phyloP scores from a whole-genome alignment of 1,140 invertebrate species.

The Papilio aristodemus region DNA sequence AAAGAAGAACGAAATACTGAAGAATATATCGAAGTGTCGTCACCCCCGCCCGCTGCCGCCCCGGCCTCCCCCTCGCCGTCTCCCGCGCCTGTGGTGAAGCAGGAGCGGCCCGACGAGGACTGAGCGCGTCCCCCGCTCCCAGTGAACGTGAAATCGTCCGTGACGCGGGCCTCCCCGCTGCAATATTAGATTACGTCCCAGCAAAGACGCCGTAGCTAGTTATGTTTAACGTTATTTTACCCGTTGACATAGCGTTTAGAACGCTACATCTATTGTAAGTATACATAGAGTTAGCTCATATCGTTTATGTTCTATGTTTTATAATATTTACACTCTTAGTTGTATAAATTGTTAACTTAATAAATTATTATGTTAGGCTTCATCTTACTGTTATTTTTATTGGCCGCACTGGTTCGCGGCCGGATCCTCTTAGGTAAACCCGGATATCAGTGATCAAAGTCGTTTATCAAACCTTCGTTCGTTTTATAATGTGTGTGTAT shows the following conservation, averaged over 20 bases:
- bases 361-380: slow-evolving; percentile 76
- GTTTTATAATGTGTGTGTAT: no score
- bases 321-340: slow-evolving; percentile 74
- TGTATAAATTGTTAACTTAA: slow-evolving; percentile 75
- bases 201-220: slow-evolving; percentile 60
- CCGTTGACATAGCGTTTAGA: slow-evolving; percentile 75
- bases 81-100: slow-evolving; percentile 61
- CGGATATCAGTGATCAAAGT: no score
- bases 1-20: slow-evolving; percentile 68
- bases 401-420: not conserved
- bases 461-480: no score
- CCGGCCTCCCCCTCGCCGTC: slow-evolving; percentile 42
- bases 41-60: slow-evolving; percentile 55
- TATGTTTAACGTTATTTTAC: slow-evolving; percentile 62
- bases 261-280: slow-evolving; percentile 62
- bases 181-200: slow-evolving; percentile 79
- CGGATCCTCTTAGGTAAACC: no score
- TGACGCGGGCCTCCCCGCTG: slow-evolving; percentile 65
- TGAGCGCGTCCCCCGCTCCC: slow-evolving; percentile 38
- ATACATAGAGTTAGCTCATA: slow-evolving; percentile 46
- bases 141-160: slow-evolving; percentile 66
- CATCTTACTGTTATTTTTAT: slow-evolving; percentile 35
- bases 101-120: slow-evolving; percentile 70
- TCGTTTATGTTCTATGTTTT: slow-evolving; percentile 75
- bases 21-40: slow-evolving; percentile 73